Conservation (phyloP, 2,113 vertebrate genomes). For the Brachirus orientalis region DNA sequence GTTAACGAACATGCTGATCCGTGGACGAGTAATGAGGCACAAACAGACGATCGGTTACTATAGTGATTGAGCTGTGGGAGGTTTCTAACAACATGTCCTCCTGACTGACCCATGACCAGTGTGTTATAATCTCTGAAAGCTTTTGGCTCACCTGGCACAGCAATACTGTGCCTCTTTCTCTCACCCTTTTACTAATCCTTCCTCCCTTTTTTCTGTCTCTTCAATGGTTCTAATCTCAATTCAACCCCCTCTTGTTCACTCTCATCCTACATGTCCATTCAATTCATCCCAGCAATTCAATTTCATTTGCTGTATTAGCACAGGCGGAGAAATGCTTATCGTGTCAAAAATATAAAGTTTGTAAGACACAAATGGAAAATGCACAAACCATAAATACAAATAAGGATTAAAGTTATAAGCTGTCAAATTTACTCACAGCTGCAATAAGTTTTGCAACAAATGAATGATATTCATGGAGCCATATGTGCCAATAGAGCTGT, state of each 20-base stretch:
- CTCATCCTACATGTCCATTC: constrained; percentile 38
- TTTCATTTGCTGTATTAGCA: constrained; percentile 62
- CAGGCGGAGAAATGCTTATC: constrained; percentile 62
- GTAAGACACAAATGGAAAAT: constrained; percentile 56
- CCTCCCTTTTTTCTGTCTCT: constrained; percentile 25
- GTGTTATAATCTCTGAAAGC: constrained; percentile 59
- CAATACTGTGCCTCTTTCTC: constrained; percentile 61
- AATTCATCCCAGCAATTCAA: constrained; percentile 53
- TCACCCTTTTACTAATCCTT: constrained; percentile 60
- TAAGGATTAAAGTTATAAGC: constrained; percentile 67
- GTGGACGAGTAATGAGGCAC: constrained; percentile 48
- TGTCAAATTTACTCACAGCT: too few relatives aligned
- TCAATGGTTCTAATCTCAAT: constrained; percentile 55
- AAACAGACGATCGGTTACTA: constrained; percentile 39
- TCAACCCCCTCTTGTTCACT: constrained; percentile 10
- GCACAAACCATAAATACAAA: constrained; percentile 65
- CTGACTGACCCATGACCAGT: constrained; percentile 53
- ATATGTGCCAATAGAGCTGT: constrained; percentile 22
- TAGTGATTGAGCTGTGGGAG: constrained; percentile 36
- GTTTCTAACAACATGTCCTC: constrained; percentile 36
- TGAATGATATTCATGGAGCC: constrained; percentile 43
- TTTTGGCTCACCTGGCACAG: constrained; percentile 62
- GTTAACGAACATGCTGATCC: constrained; percentile 55
- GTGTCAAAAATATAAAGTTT: constrained; percentile 45
- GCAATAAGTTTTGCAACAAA: constrained; percentile 51